phyloP scores from a whole-genome alignment of 2,888 invertebrate species.

The Leptinotarsa rubiginosa region DNA sequence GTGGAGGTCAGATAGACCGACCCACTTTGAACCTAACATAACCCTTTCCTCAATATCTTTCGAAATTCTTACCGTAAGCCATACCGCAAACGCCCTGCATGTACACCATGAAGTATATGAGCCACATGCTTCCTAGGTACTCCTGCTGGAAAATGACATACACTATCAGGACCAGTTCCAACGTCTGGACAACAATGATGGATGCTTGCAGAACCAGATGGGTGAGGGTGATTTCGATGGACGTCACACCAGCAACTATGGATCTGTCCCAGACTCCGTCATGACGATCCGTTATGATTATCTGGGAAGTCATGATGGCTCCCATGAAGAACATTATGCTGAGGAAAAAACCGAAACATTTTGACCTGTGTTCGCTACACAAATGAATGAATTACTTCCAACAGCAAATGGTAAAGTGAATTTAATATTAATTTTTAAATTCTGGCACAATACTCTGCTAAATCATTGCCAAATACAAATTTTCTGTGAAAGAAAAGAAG shows the following conservation, averaged over 20 bases:
- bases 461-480: no score
- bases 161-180: constrained; percentile 72
- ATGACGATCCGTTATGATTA: constrained; percentile 80
- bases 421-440: no score
- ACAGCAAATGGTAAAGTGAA: no score
- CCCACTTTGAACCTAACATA: no score
- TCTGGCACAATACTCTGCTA: no score
- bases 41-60: no score
- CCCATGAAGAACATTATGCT: constrained; percentile 90
- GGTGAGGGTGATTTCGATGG: constrained; percentile 83
- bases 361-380: no score
- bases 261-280: constrained; percentile 91
- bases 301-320: constrained; percentile 83
- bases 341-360: constrained; percentile 20
- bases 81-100: constrained; percentile 86
- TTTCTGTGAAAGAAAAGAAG: no score
- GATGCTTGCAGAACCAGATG: constrained; percentile 81
- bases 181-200: constrained; percentile 74
- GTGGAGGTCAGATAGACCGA: no score
- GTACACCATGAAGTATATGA: constrained; percentile 75
- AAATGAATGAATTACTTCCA: no score
- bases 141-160: constrained; percentile 74
- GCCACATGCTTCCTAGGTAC: constrained; percentile 72
- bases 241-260: constrained; percentile 85
- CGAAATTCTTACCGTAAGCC: constrained; percentile 74